Conservation (phyloP, 1,140 invertebrate genomes). For the Propsilocerus akamusi region DNA sequence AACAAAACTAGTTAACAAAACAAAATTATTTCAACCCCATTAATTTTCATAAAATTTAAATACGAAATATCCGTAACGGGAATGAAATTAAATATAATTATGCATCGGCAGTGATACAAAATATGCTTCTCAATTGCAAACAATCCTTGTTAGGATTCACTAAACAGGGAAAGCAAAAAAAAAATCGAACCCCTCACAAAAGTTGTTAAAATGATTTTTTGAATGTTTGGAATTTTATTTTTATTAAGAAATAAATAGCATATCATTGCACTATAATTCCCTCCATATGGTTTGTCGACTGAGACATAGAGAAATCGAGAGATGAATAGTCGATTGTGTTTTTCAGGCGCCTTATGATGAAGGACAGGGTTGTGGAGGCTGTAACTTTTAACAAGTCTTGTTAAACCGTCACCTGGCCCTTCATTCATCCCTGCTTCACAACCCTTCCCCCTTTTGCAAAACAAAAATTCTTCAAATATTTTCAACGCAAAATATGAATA, state of each 20-base stretch:
- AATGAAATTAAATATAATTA: slow-evolving; percentile 3
- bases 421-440: neutral
- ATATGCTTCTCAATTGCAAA: neutral
- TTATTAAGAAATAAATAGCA: slow-evolving; percentile 4
- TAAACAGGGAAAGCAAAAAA: neutral
- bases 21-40: neutral
- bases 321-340: too few species aligned
- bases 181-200: too few species aligned
- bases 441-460: neutral
- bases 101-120: slow-evolving; percentile 1
- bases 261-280: slow-evolving; percentile 2
- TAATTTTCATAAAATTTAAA: slow-evolving; percentile 2
- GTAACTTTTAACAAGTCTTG: too few species aligned
- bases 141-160: neutral
- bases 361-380: too few species aligned
- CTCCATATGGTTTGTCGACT: neutral
- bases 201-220: slow-evolving; percentile 2
- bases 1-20: neutral
- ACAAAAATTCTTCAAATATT: neutral
- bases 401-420: too few species aligned
- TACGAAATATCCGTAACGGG: neutral
- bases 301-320: too few species aligned
- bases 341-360: too few species aligned
- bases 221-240: slow-evolving; percentile 3
- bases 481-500: slow-evolving; percentile 1